A percentile compares a stretch with the other conserved stretches of the same genome.
phyloP scores from a whole-genome alignment of 2,797 vertebrate genomes.

The Vultur gryphus region DNA sequence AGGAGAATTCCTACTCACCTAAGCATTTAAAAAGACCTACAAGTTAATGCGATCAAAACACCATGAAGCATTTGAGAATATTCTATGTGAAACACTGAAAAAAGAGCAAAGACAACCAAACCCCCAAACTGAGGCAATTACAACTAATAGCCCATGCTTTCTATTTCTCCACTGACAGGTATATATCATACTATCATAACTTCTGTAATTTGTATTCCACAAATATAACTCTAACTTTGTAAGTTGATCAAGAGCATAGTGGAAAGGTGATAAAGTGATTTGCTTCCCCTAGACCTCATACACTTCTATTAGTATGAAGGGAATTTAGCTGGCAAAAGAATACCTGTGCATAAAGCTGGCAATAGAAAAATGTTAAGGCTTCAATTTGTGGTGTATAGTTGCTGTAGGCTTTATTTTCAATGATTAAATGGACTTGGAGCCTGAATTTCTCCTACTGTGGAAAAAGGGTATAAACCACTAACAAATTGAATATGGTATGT shows the following conservation, averaged over 20 bases:
- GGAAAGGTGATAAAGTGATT: neutral
- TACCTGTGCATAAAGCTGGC: neutral
- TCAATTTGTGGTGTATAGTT: neutral
- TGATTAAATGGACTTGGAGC: neutral
- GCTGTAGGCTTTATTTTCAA: neutral
- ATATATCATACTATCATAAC: neutral
- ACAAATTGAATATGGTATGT: neutral
- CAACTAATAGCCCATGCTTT: neutral
- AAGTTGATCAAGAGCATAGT: neutral
- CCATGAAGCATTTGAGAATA: neutral
- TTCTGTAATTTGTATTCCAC: neutral
- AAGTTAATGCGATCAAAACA: neutral
- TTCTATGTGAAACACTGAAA: neutral
- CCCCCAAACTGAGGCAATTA: neutral
- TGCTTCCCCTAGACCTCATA: neutral
- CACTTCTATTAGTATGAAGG: neutral
- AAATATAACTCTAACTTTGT: neutral
- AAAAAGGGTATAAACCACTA: neutral
- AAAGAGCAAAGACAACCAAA: neutral
- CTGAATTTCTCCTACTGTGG: neutral
- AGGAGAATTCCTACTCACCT: neutral
- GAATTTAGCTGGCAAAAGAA: neutral
- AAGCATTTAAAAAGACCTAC: neutral
- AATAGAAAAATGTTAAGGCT: neutral
- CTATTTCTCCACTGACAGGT: neutral